Evolutionary conservation across 2,113 vertebrate species (phyloP).

Genomic region (human): DNA sequence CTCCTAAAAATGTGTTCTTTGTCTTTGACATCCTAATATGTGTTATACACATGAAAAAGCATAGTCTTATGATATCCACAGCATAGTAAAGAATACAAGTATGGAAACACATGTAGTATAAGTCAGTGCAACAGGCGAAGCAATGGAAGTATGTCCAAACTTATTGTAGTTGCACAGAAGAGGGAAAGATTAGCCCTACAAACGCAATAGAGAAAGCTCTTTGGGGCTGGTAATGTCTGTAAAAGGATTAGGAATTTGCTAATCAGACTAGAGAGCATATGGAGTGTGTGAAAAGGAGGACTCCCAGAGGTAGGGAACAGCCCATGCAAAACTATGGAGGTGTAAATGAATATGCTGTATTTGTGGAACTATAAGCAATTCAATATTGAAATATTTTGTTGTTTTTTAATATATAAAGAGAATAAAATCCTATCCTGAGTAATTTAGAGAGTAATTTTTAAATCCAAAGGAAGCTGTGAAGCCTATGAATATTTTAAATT

Average conservation of each 20-base stretch:
- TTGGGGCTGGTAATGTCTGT: background rate
- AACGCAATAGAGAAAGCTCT: background rate
- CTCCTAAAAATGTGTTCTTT: background rate
- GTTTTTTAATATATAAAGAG: background rate
- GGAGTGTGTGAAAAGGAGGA: background rate
- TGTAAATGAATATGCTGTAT: background rate
- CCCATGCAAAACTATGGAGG: background rate
- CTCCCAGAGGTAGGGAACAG: background rate
- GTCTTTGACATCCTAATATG: background rate
- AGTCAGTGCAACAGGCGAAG: background rate
- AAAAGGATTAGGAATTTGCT: background rate
- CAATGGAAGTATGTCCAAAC: background rate
- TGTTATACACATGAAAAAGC: background rate
- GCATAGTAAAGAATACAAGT: background rate
- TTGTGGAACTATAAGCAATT: background rate
- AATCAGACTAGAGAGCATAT: background rate
- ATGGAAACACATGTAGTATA: background rate
- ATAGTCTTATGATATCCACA: background rate
- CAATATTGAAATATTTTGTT: background rate
- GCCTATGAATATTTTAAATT: background rate
- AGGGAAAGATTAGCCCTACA: background rate
- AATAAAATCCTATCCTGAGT: background rate
- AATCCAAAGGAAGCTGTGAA: background rate
- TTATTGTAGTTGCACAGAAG: background rate
- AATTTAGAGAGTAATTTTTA: background rate